These are phyloP conservation scores for Neuroterus valhalla DNA, from an alignment of 1,140 invertebrate species.

Conservation along the genomic window DNA sequence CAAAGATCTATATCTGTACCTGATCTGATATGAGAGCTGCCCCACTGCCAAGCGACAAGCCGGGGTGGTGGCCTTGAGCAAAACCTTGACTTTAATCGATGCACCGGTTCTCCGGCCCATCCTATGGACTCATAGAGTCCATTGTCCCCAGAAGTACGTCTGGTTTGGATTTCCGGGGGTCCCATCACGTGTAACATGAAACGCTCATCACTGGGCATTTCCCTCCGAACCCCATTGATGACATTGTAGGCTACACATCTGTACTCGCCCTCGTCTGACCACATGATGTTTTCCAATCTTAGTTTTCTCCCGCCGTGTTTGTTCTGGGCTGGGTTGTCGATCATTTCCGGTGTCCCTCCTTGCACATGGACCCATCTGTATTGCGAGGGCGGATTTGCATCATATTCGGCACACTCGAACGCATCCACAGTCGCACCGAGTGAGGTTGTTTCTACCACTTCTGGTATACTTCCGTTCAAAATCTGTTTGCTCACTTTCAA, in stretches of 20 bases:
- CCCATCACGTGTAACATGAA: slow-evolving; percentile 70
- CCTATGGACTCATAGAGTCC: slow-evolving; percentile 67
- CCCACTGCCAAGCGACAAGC: slow-evolving; percentile 73
- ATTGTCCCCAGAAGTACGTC: slow-evolving; percentile 55
- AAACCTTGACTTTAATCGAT: slow-evolving; percentile 65
- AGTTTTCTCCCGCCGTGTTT: slow-evolving; percentile 58
- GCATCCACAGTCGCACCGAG: slow-evolving; percentile 80
- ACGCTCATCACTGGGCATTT: slow-evolving; percentile 63
- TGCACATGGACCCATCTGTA: slow-evolving; percentile 76
- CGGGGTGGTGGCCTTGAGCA: slow-evolving; percentile 71
- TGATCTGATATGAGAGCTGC: slow-evolving; percentile 70
- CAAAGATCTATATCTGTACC: slow-evolving; percentile 53
- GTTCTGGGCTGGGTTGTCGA: slow-evolving; percentile 61
- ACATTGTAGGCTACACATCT: slow-evolving; percentile 70
- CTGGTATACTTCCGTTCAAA: slow-evolving; percentile 79
- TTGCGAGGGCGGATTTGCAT: slow-evolving; percentile 87
- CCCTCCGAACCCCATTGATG: slow-evolving; percentile 68
- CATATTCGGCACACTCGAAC: slow-evolving; percentile 85
- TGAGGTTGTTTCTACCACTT: slow-evolving; percentile 61
- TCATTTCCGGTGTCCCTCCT: slow-evolving; percentile 62
- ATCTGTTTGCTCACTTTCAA: slow-evolving; percentile 78
- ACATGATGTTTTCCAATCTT: slow-evolving; percentile 66
- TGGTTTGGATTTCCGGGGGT: slow-evolving; percentile 71
- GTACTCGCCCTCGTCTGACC: slow-evolving; percentile 72
- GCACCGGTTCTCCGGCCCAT: slow-evolving; percentile 68